Evolutionary conservation across 2,797 vertebrate species (phyloP).

Genomic region (Cyprinella venusta): DNA sequence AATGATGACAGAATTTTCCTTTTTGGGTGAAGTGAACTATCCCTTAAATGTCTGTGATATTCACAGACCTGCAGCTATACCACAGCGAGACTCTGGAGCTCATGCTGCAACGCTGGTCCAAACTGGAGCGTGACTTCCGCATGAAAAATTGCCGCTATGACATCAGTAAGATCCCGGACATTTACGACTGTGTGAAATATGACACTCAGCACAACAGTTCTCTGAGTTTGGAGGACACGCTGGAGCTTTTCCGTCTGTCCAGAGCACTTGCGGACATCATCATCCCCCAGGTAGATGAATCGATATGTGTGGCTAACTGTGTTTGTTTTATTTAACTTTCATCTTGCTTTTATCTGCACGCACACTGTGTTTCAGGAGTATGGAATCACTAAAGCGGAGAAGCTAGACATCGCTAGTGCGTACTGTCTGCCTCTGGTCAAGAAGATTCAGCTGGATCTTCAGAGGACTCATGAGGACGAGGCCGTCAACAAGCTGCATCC

Average conservation of each 20-base stretch:
- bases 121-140: conserved; percentile 86
- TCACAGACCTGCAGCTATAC: conserved; percentile 85
- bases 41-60: background rate
- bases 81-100: conserved; percentile 88
- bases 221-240: conserved; percentile 82
- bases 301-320: too few relatives aligned
- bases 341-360: background rate
- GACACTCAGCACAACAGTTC: conserved; percentile 86
- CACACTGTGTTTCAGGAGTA: conserved; percentile 79
- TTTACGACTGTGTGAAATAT: conserved; percentile 91
- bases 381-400: conserved; percentile 86
- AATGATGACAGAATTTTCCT: background rate
- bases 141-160: conserved; percentile 87
- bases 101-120: conserved; percentile 90
- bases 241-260: conserved; percentile 84
- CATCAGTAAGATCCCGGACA: conserved; percentile 91
- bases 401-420: conserved; percentile 88
- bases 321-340: background rate
- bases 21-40: background rate
- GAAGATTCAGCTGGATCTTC: conserved; percentile 89
- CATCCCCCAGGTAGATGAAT: conserved; percentile 84
- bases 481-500: conserved; percentile 92
- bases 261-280: conserved; percentile 86
- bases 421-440: conserved; percentile 89
- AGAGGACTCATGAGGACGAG: conserved; percentile 91